These are phyloP conservation scores for Lochmaea capreae DNA, from an alignment of 2,888 invertebrate genomes.

Conservation along the genomic window DNA sequence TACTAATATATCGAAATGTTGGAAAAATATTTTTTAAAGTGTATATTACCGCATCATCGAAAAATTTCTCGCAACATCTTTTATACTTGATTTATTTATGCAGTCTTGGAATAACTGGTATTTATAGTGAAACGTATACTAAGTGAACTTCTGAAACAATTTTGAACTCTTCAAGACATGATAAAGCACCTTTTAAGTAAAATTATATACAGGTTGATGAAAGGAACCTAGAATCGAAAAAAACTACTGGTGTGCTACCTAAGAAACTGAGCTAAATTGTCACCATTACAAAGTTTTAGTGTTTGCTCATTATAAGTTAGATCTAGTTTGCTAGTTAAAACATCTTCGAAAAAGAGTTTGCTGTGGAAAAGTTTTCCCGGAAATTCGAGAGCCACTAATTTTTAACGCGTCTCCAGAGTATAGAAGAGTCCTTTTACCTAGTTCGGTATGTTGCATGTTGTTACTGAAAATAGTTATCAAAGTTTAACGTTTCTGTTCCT, in stretches of 20 bases:
- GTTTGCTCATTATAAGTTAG: slow-evolving; percentile 34
- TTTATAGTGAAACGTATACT: not conserved
- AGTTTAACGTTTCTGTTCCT: not conserved
- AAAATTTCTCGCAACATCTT: not conserved
- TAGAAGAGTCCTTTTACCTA: not conserved
- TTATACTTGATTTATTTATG: not conserved
- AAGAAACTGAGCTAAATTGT: slow-evolving; percentile 29
- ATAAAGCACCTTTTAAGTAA: not conserved
- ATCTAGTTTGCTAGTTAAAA: slow-evolving; percentile 35
- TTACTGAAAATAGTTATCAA: not conserved
- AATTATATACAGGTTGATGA: not conserved
- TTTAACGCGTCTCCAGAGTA: not conserved
- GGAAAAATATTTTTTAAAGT: too few relatives aligned
- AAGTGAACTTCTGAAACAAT: not conserved
- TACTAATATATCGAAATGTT: too few relatives aligned
- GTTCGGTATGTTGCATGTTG: not conserved
- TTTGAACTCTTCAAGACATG: not conserved
- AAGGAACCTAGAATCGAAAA: not conserved
- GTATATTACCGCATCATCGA: not conserved
- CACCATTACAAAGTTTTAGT: slow-evolving; percentile 25
- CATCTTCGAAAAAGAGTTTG: slow-evolving; percentile 27
- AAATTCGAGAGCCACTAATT: slow-evolving; percentile 9
- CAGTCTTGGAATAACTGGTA: not conserved
- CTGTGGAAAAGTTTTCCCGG: not conserved
- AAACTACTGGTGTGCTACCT: not conserved